These are phyloP conservation scores for Amaurobius ferox DNA, from an alignment of 2,888 invertebrate genomes.

Conservation along the genomic window DNA sequence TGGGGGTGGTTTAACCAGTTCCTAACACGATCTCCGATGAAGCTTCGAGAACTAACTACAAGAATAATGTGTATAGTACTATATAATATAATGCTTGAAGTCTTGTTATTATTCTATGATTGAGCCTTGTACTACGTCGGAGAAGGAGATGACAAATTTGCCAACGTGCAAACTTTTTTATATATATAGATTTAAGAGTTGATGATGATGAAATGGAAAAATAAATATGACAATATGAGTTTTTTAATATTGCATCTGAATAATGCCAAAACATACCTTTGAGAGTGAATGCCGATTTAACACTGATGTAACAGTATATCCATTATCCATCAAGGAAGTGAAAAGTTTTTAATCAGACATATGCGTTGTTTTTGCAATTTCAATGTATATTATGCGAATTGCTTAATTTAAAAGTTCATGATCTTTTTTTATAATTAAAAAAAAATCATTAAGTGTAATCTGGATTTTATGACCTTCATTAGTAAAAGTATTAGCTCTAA, in stretches of 20 bases:
- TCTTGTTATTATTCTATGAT: conserved; percentile 68
- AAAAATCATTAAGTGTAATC: too few relatives aligned
- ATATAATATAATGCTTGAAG: conserved; percentile 64
- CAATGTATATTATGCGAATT: too few relatives aligned
- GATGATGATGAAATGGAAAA: conserved; percentile 7
- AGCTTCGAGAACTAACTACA: conserved; percentile 59
- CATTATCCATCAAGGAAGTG: too few relatives aligned
- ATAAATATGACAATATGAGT: neutral
- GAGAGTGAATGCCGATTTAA: too few relatives aligned
- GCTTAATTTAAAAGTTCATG: too few relatives aligned
- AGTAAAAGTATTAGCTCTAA: too few relatives aligned
- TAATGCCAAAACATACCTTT: neutral
- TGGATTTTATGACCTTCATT: too few relatives aligned
- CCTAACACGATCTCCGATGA: conserved; percentile 65
- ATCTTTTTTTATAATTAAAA: too few relatives aligned
- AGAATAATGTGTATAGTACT: conserved; percentile 68
- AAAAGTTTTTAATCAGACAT: too few relatives aligned
- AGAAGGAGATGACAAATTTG: conserved; percentile 35
- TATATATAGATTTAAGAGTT: conserved; percentile 24
- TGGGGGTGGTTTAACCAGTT: conserved; percentile 67
- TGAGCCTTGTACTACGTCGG: conserved; percentile 57
- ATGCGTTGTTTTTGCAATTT: too few relatives aligned
- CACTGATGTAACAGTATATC: too few relatives aligned
- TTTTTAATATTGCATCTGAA: conserved; percentile 5
- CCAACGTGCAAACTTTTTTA: conserved; percentile 30